These are phyloP conservation scores for Brachyhypopomus occidentalis DNA, from an alignment of 2,113 vertebrate species.

Conservation along the genomic window DNA sequence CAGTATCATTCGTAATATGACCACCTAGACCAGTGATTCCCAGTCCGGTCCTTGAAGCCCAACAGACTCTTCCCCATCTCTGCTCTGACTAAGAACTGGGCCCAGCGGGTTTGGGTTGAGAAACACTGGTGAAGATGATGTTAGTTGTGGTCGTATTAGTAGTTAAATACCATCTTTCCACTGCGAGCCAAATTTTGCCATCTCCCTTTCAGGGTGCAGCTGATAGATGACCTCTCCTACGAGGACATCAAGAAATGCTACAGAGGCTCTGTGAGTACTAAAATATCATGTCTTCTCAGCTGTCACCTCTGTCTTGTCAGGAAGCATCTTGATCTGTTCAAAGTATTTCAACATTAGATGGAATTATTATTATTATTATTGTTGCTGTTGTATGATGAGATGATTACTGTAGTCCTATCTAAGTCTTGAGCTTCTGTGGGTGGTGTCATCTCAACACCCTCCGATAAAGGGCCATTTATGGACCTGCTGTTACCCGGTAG, in stretches of 20 bases:
- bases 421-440: background rate
- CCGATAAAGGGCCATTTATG: background rate
- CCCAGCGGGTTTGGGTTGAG: too few relatives aligned
- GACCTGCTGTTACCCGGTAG: background rate
- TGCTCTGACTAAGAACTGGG: too few relatives aligned
- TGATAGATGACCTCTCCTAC: constrained; percentile 53
- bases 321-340: background rate
- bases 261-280: constrained; percentile 57
- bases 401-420: too few relatives aligned
- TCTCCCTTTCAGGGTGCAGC: constrained; percentile 51
- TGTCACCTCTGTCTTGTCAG: background rate
- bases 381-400: too few relatives aligned
- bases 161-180: background rate
- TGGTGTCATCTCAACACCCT: background rate
- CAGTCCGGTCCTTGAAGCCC: too few relatives aligned
- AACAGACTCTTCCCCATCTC: too few relatives aligned
- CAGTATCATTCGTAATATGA: background rate
- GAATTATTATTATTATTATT: too few relatives aligned
- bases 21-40: background rate
- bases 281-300: background rate
- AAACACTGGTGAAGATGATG: too few relatives aligned
- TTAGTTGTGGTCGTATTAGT: background rate
- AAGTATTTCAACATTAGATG: background rate
- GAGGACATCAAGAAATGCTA: constrained; percentile 62
- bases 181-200: background rate